These are phyloP conservation scores for Stictonetta naevosa DNA, from an alignment of 2,113 vertebrate genomes.

Conservation along the genomic window DNA sequence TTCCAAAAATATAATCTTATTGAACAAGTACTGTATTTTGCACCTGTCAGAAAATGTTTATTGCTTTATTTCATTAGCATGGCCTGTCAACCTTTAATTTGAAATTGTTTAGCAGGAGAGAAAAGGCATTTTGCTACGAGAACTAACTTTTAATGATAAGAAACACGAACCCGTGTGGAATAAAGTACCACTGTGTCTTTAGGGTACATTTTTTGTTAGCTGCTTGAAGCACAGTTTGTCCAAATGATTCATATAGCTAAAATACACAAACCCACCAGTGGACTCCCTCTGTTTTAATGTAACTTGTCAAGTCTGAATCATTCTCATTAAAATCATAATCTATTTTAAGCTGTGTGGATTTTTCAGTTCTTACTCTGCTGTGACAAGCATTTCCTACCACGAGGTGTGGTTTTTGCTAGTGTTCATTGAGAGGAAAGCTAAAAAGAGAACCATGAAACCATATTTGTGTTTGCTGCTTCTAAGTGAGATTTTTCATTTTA, in stretches of 20 bases:
- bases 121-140: not conserved
- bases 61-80: conserved; percentile 70
- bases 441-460: not conserved
- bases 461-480: accelerated
- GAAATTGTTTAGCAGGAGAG: conserved; percentile 33
- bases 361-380: not conserved
- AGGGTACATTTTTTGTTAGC: not conserved
- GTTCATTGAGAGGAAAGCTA: not conserved
- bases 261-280: not conserved
- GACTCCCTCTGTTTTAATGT: not conserved
- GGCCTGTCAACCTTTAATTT: conserved; percentile 57
- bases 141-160: not conserved
- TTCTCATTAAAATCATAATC: not conserved
- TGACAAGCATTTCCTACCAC: not conserved
- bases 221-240: not conserved
- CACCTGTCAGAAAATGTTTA: conserved; percentile 58
- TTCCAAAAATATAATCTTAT: conserved; percentile 50
- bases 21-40: conserved; percentile 27
- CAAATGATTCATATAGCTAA: not conserved
- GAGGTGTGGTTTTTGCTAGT: not conserved
- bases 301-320: not conserved
- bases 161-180: not conserved
- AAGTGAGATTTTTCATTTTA: not conserved
- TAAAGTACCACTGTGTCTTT: not conserved
- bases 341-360: not conserved